Evolutionary conservation across 1,140 invertebrate species (phyloP).

Genomic region (Sinonovacula constricta): DNA sequence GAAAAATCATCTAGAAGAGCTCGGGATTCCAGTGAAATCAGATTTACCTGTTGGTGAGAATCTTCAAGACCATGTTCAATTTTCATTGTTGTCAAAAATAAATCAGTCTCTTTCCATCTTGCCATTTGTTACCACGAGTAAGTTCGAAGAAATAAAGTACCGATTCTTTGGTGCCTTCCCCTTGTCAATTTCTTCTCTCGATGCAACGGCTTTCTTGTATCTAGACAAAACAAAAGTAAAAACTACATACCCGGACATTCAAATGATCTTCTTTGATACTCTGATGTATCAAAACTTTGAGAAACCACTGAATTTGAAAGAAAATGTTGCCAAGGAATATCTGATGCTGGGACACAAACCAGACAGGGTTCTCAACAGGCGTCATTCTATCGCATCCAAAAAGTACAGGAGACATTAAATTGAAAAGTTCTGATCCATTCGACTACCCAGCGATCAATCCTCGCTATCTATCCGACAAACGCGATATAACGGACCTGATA

Average conservation of each 20-base stretch:
- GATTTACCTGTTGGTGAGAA: constrained; percentile 41
- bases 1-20: constrained; percentile 27
- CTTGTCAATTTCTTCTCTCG: constrained; percentile 14
- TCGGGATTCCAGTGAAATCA: constrained; percentile 4
- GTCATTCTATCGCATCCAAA: constrained; percentile 56
- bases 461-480: constrained; percentile 61
- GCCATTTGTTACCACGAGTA: neutral
- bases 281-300: neutral
- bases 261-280: constrained; percentile 19
- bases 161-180: constrained; percentile 12
- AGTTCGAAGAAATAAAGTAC: constrained; percentile 7
- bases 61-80: constrained; percentile 19
- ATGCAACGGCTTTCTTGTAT: constrained; percentile 32
- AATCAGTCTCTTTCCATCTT: constrained; percentile 16
- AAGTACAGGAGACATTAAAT: constrained; percentile 67
- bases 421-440: constrained; percentile 85
- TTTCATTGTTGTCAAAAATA: neutral
- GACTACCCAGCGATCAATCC: constrained; percentile 91
- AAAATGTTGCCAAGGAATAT: constrained; percentile 11
- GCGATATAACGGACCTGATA: constrained; percentile 41
- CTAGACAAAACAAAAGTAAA: neutral
- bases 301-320: too few species aligned
- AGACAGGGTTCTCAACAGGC: constrained; percentile 1
- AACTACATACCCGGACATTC: constrained; percentile 26
- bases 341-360: neutral